Base-by-base conservation (phyloP, 1,140 invertebrate genomes). In the Neodiprion pinetum region DNA sequence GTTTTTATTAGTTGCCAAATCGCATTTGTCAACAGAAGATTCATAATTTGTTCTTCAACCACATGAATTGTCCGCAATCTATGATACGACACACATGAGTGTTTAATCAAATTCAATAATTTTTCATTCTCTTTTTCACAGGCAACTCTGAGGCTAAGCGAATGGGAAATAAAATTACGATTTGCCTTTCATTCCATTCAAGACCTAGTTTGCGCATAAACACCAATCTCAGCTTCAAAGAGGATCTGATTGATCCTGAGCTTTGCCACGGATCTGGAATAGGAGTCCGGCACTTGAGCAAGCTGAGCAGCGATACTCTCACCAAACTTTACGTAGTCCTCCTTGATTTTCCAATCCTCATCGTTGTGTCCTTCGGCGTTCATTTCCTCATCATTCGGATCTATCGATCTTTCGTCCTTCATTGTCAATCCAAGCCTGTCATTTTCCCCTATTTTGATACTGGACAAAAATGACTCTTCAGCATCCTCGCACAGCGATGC, bases 211-310 rank as follows among this genome's bases (percentile, higher is more conserved):
- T 84, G 81, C 48, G 82, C 82, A 74, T 84, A 84, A 50, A 82
- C 75, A 1, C 82, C 82, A 70, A 84, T 83, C 69, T 84, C 82
- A 14, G 82, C 82, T 68, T 84, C 82, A 72, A 84, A 84, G 1
- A 84, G 77, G 9, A 84, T 84, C 67, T 84, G 82, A 67, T 84
- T 84, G 69, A 84, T 84, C 71, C 80, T 80, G 0, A 84, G 74
- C 71, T 84, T 84, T 2, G 82, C 82, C 8, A 84, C 82, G 9
- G 82, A 83, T 65, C 82, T 82, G n/a, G 82, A 84, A 9, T 84
- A 84, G 0, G 82, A 83, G 40, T 84, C 82, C 0, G 82, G 82
- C 1, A 84, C 83, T 69, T 84, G 78, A 9, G 82, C 82, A 1
- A 84, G 70, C 49, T 84, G 82, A 2, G 80, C 70, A 1, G 82